Evolutionary conservation across 2,888 invertebrate genomes (phyloP).

Genomic region (Lithophane socia): DNA sequence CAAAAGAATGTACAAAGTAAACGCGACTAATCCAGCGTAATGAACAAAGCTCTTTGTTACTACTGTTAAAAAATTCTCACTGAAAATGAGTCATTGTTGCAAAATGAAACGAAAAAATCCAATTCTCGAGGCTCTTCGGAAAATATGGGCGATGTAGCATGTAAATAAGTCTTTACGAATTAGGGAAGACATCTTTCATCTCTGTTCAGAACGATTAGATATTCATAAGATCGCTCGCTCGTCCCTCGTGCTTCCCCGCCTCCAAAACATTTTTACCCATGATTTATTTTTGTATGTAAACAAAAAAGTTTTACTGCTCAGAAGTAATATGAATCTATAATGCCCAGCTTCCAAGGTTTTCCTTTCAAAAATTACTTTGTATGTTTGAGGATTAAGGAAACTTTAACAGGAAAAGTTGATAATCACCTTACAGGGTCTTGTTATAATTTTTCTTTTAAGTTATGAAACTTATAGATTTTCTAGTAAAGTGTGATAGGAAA

Average conservation of each 20-base stretch:
- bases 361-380: conserved; percentile 66
- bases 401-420: conserved; percentile 55
- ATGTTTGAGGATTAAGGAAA: conserved; percentile 61
- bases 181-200: conserved; percentile 85
- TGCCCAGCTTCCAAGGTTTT: conserved; percentile 64
- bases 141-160: conserved; percentile 75
- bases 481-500: neutral
- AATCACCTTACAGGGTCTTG: conserved; percentile 41
- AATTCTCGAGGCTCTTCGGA: conserved; percentile 63
- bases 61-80: conserved; percentile 37
- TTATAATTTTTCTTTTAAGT: conserved; percentile 22
- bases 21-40: conserved; percentile 13
- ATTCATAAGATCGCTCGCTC: conserved; percentile 82
- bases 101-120: conserved; percentile 51
- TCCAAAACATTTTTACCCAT: conserved; percentile 73
- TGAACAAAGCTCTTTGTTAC: conserved; percentile 27
- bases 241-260: conserved; percentile 69
- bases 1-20: conserved; percentile 45
- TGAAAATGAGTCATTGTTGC: conserved; percentile 46
- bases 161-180: conserved; percentile 84
- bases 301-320: conserved; percentile 80
- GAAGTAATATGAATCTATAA: conserved; percentile 82
- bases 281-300: conserved; percentile 81
- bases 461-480: conserved; percentile 1
- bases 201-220: conserved; percentile 83